phyloP scores from a whole-genome alignment of 2,113 vertebrate species.

The Cryptomyrus ogoouensis region DNA sequence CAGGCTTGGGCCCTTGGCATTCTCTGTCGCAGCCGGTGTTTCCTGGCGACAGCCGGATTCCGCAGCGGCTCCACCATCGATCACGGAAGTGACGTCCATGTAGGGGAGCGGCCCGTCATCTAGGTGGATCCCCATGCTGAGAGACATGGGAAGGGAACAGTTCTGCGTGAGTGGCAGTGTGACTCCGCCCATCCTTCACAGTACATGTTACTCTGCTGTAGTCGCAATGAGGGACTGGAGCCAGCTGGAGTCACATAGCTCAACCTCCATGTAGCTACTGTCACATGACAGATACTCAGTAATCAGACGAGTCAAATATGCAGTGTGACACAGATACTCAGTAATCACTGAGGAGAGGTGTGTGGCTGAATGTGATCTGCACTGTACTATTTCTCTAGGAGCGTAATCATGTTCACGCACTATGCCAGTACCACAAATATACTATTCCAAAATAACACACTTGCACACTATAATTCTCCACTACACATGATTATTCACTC shows the following conservation, averaged over 20 bases:
- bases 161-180: background rate
- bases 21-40: slow-evolving; percentile 33
- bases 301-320: background rate
- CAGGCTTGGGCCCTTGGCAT: slow-evolving; percentile 38
- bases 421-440: background rate
- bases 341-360: background rate
- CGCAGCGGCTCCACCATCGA: slow-evolving; percentile 38
- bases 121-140: slow-evolving; percentile 51
- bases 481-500: background rate
- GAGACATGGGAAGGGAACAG: background rate
- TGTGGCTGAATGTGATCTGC: background rate
- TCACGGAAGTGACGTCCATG: slow-evolving; percentile 57
- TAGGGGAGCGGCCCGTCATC: slow-evolving; percentile 47
- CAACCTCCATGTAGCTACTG: background rate
- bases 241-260: background rate
- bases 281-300: background rate
- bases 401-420: background rate
- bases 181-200: background rate
- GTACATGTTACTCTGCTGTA: background rate
- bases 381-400: background rate
- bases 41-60: slow-evolving; percentile 31
- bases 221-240: background rate
- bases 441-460: background rate
- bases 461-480: background rate
- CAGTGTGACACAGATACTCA: background rate